Conservation (phyloP, 2,113 vertebrate genomes). For the Phylloscopus trochilus region DNA sequence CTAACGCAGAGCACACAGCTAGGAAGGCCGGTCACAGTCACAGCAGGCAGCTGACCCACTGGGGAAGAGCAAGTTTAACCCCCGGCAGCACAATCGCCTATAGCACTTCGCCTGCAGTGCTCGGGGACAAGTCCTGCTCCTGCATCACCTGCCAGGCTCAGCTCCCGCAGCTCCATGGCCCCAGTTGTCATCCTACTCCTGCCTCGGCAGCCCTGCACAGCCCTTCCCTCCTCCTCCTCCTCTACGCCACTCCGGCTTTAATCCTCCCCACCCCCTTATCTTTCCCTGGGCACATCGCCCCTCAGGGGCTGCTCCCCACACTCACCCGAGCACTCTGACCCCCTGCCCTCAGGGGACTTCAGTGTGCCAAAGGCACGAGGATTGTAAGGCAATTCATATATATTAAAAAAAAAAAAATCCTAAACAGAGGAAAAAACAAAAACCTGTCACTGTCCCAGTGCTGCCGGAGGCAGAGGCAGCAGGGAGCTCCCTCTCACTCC, state of each 20-base stretch:
- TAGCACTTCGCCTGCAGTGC: rapidly evolving
- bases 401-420: neutral
- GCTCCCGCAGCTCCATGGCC: neutral
- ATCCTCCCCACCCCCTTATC: rapidly evolving
- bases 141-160: neutral
- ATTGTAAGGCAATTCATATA: no score
- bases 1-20: neutral
- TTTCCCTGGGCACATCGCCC: no score
- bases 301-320: neutral
- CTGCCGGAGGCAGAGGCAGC: no score
- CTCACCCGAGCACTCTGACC: rapidly evolving
- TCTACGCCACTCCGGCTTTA: neutral
- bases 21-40: neutral
- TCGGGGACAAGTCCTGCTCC: neutral
- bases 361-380: rapidly evolving
- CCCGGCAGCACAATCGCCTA: rapidly evolving
- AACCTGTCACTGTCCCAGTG: neutral
- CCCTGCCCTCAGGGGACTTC: neutral
- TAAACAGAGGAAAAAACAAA: neutral
- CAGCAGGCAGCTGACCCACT: neutral
- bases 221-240: no score
- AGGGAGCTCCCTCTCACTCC: neutral
- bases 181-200: neutral
- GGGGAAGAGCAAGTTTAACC: neutral
- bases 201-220: neutral